Conservation (phyloP, 2,113 vertebrate species). For the Melanostigma gelatinosum region DNA sequence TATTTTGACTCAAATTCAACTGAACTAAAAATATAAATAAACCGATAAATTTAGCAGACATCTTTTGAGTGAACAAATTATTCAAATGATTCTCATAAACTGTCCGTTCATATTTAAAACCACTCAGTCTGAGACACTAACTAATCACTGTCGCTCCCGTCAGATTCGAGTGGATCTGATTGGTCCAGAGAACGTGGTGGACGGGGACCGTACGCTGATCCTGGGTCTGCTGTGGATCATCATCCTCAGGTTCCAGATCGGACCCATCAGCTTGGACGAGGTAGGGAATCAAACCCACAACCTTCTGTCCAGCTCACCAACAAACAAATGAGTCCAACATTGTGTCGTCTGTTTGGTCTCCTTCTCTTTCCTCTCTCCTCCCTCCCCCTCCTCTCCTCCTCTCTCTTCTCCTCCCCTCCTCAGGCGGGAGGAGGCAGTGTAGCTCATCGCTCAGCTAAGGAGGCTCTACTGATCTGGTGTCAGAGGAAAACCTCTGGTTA, state of each 20-base stretch:
- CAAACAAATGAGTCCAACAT: too few relatives aligned
- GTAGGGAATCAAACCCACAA: conserved; percentile 66
- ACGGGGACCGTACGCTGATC: conserved; percentile 91
- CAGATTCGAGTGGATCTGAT: conserved; percentile 91
- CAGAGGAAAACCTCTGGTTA: conserved; percentile 90
- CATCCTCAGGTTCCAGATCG: conserved; percentile 94
- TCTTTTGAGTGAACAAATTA: background rate
- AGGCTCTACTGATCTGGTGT: conserved; percentile 93
- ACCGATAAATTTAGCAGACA: background rate
- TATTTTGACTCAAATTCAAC: background rate
- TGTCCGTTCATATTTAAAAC: background rate
- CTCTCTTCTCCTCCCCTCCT: background rate
- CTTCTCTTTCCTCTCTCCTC: background rate
- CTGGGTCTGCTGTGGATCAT: conserved; percentile 94
- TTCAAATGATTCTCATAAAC: background rate
- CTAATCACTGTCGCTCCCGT: background rate
- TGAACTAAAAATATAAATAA: background rate
- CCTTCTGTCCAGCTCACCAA: background rate
- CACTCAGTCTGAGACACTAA: background rate
- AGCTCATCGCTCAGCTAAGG: conserved; percentile 87
- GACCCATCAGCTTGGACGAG: conserved; percentile 87
- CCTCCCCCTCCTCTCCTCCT: background rate
- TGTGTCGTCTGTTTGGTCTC: too few relatives aligned
- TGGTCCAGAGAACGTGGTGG: conserved; percentile 94
- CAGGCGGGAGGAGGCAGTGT: conserved; percentile 84